Conservation (phyloP, 2,797 vertebrate species). For the Cynodonichthys magdalenae region DNA sequence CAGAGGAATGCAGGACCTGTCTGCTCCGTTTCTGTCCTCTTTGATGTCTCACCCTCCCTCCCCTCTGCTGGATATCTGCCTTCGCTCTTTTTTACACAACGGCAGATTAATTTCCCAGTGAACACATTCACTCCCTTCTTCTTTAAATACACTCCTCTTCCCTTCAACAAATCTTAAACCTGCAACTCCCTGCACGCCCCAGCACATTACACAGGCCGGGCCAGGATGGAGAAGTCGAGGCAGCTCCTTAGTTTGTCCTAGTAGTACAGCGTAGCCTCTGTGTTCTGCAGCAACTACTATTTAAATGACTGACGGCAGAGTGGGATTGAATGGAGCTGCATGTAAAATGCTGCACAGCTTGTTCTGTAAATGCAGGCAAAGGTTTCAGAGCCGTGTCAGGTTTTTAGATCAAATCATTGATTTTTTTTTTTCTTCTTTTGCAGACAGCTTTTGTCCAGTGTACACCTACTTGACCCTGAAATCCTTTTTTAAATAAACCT, state of each 20-base stretch:
- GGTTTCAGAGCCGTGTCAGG: constrained; percentile 12
- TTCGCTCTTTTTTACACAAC: constrained; percentile 9
- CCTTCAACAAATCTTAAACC: constrained; percentile 49
- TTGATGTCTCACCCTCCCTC: constrained; percentile 46
- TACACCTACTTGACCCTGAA: constrained; percentile 3
- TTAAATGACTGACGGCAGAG: constrained; percentile 38
- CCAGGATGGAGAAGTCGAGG: constrained; percentile 52
- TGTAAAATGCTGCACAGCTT: constrained; percentile 21
- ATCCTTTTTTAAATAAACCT: not conserved
- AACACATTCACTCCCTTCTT: constrained; percentile 10
- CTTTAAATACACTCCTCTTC: constrained; percentile 38
- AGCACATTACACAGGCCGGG: constrained; percentile 32
- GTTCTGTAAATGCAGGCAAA: constrained; percentile 3
- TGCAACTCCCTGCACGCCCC: constrained; percentile 33
- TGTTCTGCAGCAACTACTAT: constrained; percentile 43
- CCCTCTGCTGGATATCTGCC: constrained; percentile 24
- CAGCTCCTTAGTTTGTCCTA: constrained; percentile 77
- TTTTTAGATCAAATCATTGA: constrained; percentile 6
- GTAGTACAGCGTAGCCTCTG: constrained; percentile 69
- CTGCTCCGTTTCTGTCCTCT: constrained; percentile 44
- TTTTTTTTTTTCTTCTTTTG: not conserved
- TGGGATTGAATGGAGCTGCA: constrained; percentile 5
- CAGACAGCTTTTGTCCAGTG: not conserved
- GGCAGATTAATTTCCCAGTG: constrained; percentile 49
- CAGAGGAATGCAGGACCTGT: constrained; percentile 65